Evolutionary conservation across 2,113 vertebrate species (phyloP), one percentile per base, ranked within the genome.

Genomic region (Paradoxurus hermaphroditus): DNA sequence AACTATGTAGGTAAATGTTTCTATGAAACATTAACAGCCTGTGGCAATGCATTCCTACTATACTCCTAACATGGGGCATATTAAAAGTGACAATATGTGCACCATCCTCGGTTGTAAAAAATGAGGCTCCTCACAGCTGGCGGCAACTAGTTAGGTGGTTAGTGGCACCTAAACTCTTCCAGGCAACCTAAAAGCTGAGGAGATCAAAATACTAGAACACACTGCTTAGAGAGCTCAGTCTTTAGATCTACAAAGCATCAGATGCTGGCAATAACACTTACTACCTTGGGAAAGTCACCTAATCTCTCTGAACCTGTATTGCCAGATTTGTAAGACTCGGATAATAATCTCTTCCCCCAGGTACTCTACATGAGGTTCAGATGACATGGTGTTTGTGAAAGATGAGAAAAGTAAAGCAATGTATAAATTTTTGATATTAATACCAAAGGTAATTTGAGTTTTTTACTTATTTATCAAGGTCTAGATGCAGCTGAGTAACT

Each of bases 401-500:
- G 25, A 81, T 65, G 19, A 96, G 56, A 41, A 90, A 92, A 25
- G 16, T 59, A 84, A 83, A 86, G 5, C 10, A 65, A 1, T 62
- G 63, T 5, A n/a, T 39, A 86, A 36, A 73, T 34, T n/a, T 93
- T 94, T 88, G 5, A 75, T 67, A 78, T 25, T 91, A 44, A 51
- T 68, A 31, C 5, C 23, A 77, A 95, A 79, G 25, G 77, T 63
- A 68, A 92, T 92, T 90, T 68, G 27, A 3, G 15, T 18, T 73
- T 84, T 91, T 87, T 73, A 82, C 15, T 92, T 82, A 53, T 34
- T 88, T 84, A 31, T 82, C 10, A 87, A 97, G 94, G 19, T 49
- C 53, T 88, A 7, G 31, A 65, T 88, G 27, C 51, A 77, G 18
- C 5, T 25, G 12, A 92, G 49, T 21, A 95, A 92, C 36, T 41